Conservation (phyloP, 2,113 vertebrate genomes). For the Globicephala melas region DNA sequence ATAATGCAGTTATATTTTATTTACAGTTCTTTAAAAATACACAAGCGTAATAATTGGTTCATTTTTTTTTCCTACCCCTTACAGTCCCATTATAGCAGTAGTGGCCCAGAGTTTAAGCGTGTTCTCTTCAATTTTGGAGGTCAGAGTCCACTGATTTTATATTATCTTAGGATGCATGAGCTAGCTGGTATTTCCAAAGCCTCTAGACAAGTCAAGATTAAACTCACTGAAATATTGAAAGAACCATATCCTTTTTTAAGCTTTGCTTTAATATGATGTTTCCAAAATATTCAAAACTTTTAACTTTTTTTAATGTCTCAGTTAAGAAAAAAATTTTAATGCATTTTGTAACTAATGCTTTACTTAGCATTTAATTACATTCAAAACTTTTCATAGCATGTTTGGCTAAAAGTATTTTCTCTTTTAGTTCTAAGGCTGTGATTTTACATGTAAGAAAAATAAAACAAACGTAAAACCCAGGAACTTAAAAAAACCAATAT, state of each 20-base stretch:
- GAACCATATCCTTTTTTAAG: slow-evolving; percentile 77
- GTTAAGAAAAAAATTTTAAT: slow-evolving; percentile 50
- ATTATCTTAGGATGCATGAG: slow-evolving; percentile 67
- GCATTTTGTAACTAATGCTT: slow-evolving; percentile 65
- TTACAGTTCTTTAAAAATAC: slow-evolving; percentile 8
- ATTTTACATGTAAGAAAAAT: background rate
- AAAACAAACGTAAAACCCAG: background rate
- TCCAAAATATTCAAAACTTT: slow-evolving; percentile 60
- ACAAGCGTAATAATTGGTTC: background rate
- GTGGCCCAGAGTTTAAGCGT: slow-evolving; percentile 67
- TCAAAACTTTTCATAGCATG: slow-evolving; percentile 34
- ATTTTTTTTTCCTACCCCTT: slow-evolving; percentile 34
- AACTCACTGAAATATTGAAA: slow-evolving; percentile 64
- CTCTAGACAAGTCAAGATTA: slow-evolving; percentile 42
- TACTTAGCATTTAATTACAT: slow-evolving; percentile 72
- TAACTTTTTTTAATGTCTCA: slow-evolving; percentile 39
- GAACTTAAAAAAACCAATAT: background rate
- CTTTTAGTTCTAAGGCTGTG: slow-evolving; percentile 34
- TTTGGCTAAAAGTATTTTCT: slow-evolving; percentile 66
- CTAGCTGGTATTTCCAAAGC: background rate
- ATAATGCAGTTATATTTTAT: background rate
- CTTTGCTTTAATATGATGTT: slow-evolving; percentile 45
- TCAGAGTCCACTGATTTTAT: slow-evolving; percentile 74
- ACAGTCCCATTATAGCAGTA: slow-evolving; percentile 64
- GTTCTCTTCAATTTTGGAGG: slow-evolving; percentile 72